Evolutionary conservation across 1,140 invertebrate genomes (phyloP).

Genomic region (Ostrea denselamellosa): DNA sequence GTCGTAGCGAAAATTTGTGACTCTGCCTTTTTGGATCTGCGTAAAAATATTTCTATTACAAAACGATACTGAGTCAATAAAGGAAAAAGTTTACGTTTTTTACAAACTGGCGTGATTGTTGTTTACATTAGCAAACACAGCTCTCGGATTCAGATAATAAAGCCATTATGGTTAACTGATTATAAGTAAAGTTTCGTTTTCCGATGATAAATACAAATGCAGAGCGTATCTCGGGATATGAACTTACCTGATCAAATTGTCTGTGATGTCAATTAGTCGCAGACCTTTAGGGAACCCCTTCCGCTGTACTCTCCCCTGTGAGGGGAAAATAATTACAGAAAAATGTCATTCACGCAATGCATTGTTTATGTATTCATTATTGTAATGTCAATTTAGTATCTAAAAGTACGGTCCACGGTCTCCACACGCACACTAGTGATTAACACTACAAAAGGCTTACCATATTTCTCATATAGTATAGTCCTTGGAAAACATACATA

Average conservation of each 20-base stretch:
- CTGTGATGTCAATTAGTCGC: conserved; percentile 42
- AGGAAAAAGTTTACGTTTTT: no score
- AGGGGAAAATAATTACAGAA: neutral
- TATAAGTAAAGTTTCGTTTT: no score
- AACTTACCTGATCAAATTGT: conserved; percentile 42
- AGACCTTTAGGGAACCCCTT: conserved; percentile 25
- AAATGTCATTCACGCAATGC: conserved; percentile 28
- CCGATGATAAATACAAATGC: no score
- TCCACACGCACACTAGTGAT: neutral
- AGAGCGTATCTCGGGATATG: neutral
- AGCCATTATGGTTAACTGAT: no score
- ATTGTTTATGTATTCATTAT: neutral
- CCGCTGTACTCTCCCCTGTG: conserved; percentile 5
- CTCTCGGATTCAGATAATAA: no score
- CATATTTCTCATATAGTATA: no score
- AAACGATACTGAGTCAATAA: no score
- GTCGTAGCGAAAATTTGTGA: conserved; percentile 12
- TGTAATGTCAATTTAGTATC: neutral
- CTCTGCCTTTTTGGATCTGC: conserved; percentile 5
- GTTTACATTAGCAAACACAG: no score
- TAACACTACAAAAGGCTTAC: neutral
- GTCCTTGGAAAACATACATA: no score
- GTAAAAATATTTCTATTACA: neutral
- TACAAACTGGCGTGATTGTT: no score
- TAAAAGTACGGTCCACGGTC: neutral